A percentile compares a stretch with the other conserved stretches of the same genome.
Conservation (phyloP, 2,888 invertebrate genomes). For the Bombylius discolor region DNA sequence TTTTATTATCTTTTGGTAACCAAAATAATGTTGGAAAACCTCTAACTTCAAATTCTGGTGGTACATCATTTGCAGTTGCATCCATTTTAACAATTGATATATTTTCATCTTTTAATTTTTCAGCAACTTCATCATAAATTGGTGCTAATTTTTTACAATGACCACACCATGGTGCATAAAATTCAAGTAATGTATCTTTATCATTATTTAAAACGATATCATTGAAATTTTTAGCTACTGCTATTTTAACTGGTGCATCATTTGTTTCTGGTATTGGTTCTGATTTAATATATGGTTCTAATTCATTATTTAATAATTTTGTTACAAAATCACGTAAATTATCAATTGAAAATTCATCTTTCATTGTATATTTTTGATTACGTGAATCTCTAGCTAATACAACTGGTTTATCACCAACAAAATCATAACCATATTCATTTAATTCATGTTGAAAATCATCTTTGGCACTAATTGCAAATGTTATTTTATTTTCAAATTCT, state of each 20-base stretch:
- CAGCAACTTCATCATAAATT: conserved; percentile 84
- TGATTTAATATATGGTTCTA: conserved; percentile 90
- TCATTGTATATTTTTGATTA: conserved; percentile 81
- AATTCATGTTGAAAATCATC: conserved; percentile 91
- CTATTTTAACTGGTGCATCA: conserved; percentile 70
- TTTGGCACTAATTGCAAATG: conserved; percentile 83
- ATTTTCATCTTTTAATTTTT: conserved; percentile 72
- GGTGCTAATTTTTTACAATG: conserved; percentile 96
- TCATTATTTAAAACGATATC: conserved; percentile 80
- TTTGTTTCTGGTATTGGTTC: conserved; percentile 81
- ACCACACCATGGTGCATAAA: conserved; percentile 99
- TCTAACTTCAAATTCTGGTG: conserved; percentile 73
- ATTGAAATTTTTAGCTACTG: conserved; percentile 95
- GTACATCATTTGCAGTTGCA: conserved; percentile 97
- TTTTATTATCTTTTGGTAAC: conserved; percentile 71
- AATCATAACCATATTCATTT: conserved; percentile 85
- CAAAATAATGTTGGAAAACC: conserved; percentile 98
- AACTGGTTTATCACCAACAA: conserved; percentile 77
- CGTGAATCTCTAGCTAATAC: conserved; percentile 71
- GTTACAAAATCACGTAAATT: conserved; percentile 72
- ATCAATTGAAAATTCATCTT: conserved; percentile 81
- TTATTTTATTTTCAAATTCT: conserved; percentile 40
- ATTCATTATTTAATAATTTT: conserved; percentile 63
- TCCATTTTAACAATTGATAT: conserved; percentile 95
- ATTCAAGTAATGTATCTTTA: conserved; percentile 91